phyloP scores from a whole-genome alignment of 2,113 vertebrate species.

The Amazona guildingii region DNA sequence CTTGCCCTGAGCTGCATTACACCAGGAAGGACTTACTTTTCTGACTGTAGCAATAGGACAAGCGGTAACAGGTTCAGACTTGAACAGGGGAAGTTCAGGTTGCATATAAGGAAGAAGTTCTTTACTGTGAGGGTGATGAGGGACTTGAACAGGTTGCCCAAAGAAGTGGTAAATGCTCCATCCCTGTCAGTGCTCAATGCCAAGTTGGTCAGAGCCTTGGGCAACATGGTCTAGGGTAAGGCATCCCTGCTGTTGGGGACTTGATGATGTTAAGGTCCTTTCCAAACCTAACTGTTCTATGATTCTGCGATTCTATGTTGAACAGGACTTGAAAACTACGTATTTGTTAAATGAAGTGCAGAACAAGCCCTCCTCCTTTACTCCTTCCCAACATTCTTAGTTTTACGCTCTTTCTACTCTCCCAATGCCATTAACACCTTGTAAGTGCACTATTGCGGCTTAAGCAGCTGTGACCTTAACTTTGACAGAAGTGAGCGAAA shows the following conservation, averaged over 20 bases:
- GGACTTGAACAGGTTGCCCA: neutral
- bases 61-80: neutral
- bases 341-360: neutral
- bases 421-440: neutral
- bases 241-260: neutral
- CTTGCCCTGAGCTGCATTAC: neutral
- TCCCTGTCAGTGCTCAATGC: neutral
- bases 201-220: neutral
- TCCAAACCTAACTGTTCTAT: neutral
- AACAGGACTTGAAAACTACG: neutral
- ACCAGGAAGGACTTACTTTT: neutral
- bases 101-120: neutral
- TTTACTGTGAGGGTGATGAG: neutral
- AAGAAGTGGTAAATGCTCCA: neutral
- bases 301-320: neutral
- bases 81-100: neutral
- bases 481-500: neutral
- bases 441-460: no score
- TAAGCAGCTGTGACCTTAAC: neutral
- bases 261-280: neutral
- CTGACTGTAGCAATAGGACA: neutral
- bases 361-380: neutral
- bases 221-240: neutral
- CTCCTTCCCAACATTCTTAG: neutral
- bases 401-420: neutral